phyloP scores from a whole-genome alignment of 2,113 vertebrate species.

The Hippocampus barbouri region DNA sequence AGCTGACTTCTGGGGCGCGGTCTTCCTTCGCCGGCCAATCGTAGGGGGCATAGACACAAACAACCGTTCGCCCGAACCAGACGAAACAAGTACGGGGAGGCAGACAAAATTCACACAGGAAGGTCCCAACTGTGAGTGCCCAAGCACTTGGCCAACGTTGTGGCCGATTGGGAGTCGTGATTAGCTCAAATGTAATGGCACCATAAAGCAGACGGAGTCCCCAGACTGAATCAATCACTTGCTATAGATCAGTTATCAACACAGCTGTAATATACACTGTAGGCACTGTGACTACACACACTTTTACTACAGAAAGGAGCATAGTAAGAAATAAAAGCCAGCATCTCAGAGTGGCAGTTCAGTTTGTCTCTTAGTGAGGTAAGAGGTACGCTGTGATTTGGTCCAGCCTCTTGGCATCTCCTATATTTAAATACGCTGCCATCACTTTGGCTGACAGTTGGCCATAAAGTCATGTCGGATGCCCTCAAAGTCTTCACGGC shows the following conservation, averaged over 20 bases:
- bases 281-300: constrained; percentile 67
- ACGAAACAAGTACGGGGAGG: background rate
- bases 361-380: constrained; percentile 44
- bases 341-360: constrained; percentile 27
- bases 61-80: background rate
- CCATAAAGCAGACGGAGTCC: constrained; percentile 26
- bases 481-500: constrained; percentile 16
- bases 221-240: background rate
- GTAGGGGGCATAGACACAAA: too few relatives aligned
- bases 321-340: constrained; percentile 26
- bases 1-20: too few relatives aligned
- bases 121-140: background rate
- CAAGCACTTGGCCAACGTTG: background rate
- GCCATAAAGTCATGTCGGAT: constrained; percentile 27
- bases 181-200: constrained; percentile 49
- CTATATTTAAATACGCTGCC: constrained; percentile 27
- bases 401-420: constrained; percentile 20
- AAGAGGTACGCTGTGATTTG: constrained; percentile 45
- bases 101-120: background rate
- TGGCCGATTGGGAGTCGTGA: background rate
- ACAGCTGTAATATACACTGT: constrained; percentile 56
- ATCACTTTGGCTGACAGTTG: background rate
- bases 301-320: constrained; percentile 48
- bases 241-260: constrained; percentile 19
- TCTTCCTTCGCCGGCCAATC: too few relatives aligned